These are phyloP conservation scores for Ips typographus DNA, from an alignment of 1,140 invertebrate genomes.

Conservation along the genomic window DNA sequence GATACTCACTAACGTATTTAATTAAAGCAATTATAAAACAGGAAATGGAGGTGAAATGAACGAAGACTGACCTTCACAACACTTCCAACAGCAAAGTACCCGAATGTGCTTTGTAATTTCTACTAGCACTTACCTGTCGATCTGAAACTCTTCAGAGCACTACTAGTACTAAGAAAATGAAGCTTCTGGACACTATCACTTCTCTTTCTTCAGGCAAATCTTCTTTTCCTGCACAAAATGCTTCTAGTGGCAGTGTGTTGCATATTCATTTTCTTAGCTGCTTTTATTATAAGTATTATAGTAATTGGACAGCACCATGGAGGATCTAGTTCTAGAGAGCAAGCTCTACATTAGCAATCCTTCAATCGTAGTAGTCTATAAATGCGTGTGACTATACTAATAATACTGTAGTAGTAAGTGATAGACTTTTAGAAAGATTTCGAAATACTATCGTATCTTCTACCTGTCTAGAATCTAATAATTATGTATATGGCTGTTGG, in stretches of 20 bases:
- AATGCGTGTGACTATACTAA: too few relatives aligned
- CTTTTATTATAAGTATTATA: slow-evolving; percentile 34
- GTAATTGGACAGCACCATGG: slow-evolving; percentile 32
- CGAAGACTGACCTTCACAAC: slow-evolving; percentile 23
- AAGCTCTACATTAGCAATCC: neutral
- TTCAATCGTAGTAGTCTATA: neutral
- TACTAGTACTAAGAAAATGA: slow-evolving; percentile 22
- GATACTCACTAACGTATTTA: too few relatives aligned
- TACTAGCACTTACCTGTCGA: slow-evolving; percentile 12
- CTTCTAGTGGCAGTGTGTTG: slow-evolving; percentile 33
- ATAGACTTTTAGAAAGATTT: neutral
- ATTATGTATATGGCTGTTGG: slow-evolving; percentile 19
- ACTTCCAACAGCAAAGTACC: slow-evolving; percentile 10
- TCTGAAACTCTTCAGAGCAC: slow-evolving; percentile 13
- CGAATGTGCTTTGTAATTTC: slow-evolving; percentile 11
- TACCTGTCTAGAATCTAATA: neutral
- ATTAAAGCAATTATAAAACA: slow-evolving; percentile 7
- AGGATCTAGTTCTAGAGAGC: slow-evolving; percentile 17
- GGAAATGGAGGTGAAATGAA: slow-evolving; percentile 10
- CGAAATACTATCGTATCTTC: neutral
- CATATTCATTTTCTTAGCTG: slow-evolving; percentile 31
- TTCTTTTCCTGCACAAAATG: slow-evolving; percentile 25
- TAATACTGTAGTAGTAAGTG: neutral
- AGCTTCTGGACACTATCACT: slow-evolving; percentile 18
- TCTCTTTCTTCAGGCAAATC: slow-evolving; percentile 11